These are phyloP conservation scores for Tetramorium alpestre DNA, from an alignment of 1,140 invertebrate species.

Conservation along the genomic window DNA sequence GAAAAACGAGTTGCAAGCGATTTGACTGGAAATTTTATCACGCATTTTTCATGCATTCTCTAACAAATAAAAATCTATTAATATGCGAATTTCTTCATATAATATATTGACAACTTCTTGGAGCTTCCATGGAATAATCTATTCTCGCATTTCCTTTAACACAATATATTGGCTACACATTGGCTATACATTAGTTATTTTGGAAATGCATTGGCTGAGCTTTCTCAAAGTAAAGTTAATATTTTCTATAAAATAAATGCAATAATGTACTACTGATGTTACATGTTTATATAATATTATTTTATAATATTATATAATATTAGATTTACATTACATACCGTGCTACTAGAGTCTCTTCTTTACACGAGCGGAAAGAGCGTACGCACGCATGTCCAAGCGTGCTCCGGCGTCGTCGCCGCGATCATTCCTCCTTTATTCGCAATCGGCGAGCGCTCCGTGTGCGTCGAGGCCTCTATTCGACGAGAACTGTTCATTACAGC, in stretches of 20 bases:
- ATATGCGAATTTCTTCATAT: too few relatives aligned
- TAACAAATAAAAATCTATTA: not conserved
- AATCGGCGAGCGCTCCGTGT: conserved; percentile 42
- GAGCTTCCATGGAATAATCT: too few relatives aligned
- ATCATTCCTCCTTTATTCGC: conserved; percentile 44
- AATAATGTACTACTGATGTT: too few relatives aligned
- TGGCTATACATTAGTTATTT: too few relatives aligned
- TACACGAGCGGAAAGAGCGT: conserved; percentile 33
- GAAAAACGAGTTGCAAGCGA: not conserved
- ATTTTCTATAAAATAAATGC: too few relatives aligned
- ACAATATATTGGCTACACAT: too few relatives aligned
- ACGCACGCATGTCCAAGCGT: conserved; percentile 45
- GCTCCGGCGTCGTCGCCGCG: conserved; percentile 9
- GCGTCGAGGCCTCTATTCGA: conserved; percentile 27
- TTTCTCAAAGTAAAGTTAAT: too few relatives aligned
- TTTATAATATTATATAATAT: too few relatives aligned
- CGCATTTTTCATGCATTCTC: not conserved
- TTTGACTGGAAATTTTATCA: not conserved
- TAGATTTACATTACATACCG: too few relatives aligned
- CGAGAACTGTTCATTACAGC: conserved; percentile 47
- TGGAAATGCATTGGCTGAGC: too few relatives aligned
- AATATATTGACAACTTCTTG: not conserved
- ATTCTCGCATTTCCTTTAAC: too few relatives aligned
- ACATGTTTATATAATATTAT: too few relatives aligned
- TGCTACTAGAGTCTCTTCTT: not conserved